A percentile compares a stretch with the other conserved stretches of the same genome.
These are phyloP conservation scores for Coleophora flavipennella DNA, from an alignment of 2,888 invertebrate genomes.

Conservation along the genomic window DNA sequence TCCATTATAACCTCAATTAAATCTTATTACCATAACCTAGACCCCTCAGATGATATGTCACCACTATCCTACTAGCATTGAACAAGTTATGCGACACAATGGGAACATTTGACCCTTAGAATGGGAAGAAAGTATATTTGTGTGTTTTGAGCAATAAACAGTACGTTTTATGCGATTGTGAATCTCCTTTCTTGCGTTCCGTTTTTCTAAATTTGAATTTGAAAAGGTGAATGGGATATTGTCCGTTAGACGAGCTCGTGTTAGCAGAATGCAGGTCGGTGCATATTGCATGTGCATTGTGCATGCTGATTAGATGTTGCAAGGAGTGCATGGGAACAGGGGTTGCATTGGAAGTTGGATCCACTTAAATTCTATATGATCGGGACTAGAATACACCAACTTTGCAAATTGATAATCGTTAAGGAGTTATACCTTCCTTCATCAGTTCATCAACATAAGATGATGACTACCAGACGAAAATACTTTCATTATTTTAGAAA, in stretches of 20 bases:
- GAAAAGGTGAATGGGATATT: slow-evolving; percentile 65
- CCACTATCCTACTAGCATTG: slow-evolving; percentile 59
- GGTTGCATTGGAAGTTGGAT: too few species aligned
- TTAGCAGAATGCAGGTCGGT: slow-evolving; percentile 49
- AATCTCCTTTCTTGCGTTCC: slow-evolving; percentile 28
- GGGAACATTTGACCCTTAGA: slow-evolving; percentile 60
- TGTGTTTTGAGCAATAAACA: slow-evolving; percentile 73
- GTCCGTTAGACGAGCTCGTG: slow-evolving; percentile 71
- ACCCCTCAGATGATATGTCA: slow-evolving; percentile 49
- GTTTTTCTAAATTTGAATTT: slow-evolving; percentile 50
- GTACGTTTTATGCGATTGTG: slow-evolving; percentile 69
- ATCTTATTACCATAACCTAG: slow-evolving; percentile 66
- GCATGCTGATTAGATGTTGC: too few species aligned
- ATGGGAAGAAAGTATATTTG: slow-evolving; percentile 41
- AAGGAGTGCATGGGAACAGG: slow-evolving; percentile 46
- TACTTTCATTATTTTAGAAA: too few species aligned
- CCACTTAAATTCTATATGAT: too few species aligned
- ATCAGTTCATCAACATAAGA: too few species aligned
- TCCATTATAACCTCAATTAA: slow-evolving; percentile 72
- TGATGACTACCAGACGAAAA: too few species aligned
- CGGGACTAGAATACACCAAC: too few species aligned
- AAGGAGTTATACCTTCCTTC: too few species aligned
- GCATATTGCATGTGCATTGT: not conserved
- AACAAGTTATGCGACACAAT: slow-evolving; percentile 63
- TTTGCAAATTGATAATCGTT: too few species aligned